Conservation (phyloP, 2,113 vertebrate species). For the Hippopotamus amphibius region DNA sequence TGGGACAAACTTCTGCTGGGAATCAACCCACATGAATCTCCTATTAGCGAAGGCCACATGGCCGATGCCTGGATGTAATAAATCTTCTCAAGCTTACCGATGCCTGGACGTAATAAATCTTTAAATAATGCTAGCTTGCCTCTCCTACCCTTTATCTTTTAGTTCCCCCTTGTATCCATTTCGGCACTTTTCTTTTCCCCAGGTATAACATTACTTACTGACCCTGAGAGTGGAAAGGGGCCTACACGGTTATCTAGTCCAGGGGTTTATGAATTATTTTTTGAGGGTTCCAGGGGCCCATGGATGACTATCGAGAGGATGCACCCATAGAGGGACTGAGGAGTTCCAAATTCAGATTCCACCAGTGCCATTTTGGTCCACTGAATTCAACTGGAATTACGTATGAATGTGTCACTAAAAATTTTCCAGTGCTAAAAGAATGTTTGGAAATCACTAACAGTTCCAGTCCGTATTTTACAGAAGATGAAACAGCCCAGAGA, state of each 20-base stretch:
- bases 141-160: background rate
- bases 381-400: background rate
- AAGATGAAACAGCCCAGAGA: background rate
- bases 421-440: background rate
- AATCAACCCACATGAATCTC: background rate
- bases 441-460: background rate
- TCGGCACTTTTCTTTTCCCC: background rate
- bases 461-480: background rate
- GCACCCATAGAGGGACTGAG: background rate
- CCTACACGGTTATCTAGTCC: background rate
- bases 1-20: background rate
- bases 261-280: background rate
- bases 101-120: background rate
- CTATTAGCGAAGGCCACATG: background rate
- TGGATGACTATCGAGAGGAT: background rate
- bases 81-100: background rate
- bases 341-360: background rate
- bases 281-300: background rate
- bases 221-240: background rate
- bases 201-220: background rate
- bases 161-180: background rate
- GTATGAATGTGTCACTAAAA: background rate
- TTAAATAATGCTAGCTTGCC: background rate
- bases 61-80: background rate
- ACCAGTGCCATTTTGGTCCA: background rate